phyloP scores from a whole-genome alignment of 2,888 invertebrate species.

The Aspidiotus rigidus region DNA sequence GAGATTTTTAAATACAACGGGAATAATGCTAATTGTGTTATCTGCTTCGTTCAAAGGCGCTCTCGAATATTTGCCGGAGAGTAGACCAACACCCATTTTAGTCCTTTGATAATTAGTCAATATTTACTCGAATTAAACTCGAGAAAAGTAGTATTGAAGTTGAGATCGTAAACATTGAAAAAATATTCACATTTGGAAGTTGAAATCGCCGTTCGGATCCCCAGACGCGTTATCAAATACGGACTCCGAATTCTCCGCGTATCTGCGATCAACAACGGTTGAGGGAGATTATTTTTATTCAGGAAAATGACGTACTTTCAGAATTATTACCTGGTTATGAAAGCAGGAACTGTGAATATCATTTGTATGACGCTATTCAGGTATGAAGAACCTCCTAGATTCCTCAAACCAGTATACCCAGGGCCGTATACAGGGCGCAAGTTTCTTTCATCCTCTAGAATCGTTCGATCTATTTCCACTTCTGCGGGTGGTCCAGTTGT shows the following conservation, averaged over 20 bases:
- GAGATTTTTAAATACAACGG: constrained; percentile 81
- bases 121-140: neutral
- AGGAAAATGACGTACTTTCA: too few species aligned
- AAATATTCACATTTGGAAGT: constrained; percentile 69
- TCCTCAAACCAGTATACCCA: constrained; percentile 84
- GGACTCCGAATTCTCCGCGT: constrained; percentile 56
- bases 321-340: constrained; percentile 51
- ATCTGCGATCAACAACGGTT: constrained; percentile 44
- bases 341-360: constrained; percentile 82
- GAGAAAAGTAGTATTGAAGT: too few species aligned
- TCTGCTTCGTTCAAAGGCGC: constrained; percentile 53
- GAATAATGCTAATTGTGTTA: constrained; percentile 55
- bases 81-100: constrained; percentile 75
- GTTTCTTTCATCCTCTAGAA: constrained; percentile 81
- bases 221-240: constrained; percentile 58
- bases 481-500: constrained; percentile 91
- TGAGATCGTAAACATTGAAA: too few species aligned
- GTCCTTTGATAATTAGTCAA: constrained; percentile 54
- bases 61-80: constrained; percentile 80
- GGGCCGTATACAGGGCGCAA: constrained; percentile 81
- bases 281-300: neutral
- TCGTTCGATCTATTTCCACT: constrained; percentile 81
- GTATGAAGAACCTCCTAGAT: constrained; percentile 97
- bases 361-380: constrained; percentile 94
- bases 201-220: constrained; percentile 76